A percentile compares a stretch with the other conserved stretches of the same genome.
These are phyloP conservation scores for Heliconius nattereri DNA, from an alignment of 1,140 invertebrate species.

Conservation along the genomic window DNA sequence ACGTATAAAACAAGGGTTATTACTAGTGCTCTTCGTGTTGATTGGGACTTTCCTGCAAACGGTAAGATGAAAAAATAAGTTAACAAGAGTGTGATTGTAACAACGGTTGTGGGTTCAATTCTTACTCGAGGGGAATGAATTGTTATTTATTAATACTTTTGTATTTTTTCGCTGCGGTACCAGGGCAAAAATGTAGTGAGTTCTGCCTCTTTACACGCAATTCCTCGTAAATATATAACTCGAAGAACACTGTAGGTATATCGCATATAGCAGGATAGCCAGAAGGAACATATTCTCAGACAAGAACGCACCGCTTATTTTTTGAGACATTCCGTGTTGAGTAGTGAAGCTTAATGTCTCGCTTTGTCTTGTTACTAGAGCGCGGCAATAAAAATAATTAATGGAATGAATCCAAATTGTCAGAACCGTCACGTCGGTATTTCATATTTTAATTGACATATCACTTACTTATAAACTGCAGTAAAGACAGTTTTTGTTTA, in stretches of 20 bases:
- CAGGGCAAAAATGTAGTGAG: too few relatives aligned
- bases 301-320: too few relatives aligned
- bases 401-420: too few relatives aligned
- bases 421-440: not conserved
- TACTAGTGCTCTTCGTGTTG: conserved; percentile 47
- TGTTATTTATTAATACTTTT: too few relatives aligned
- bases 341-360: not conserved
- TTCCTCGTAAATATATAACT: too few relatives aligned
- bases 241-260: too few relatives aligned
- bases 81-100: not conserved
- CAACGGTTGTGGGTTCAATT: not conserved
- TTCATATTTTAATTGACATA: not conserved
- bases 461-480: conserved; percentile 46
- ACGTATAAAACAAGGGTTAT: conserved; percentile 43
- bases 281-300: too few relatives aligned
- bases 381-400: not conserved
- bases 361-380: not conserved
- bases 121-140: too few relatives aligned
- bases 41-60: conserved; percentile 53
- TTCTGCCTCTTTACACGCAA: too few relatives aligned
- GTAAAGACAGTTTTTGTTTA: conserved; percentile 37
- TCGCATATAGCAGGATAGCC: too few relatives aligned
- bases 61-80: too few relatives aligned
- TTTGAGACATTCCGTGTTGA: not conserved
- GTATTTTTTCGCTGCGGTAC: too few relatives aligned